phyloP scores from a whole-genome alignment of 92 coral and sea anemone genomes.

The Phymanthus crucifer region DNA sequence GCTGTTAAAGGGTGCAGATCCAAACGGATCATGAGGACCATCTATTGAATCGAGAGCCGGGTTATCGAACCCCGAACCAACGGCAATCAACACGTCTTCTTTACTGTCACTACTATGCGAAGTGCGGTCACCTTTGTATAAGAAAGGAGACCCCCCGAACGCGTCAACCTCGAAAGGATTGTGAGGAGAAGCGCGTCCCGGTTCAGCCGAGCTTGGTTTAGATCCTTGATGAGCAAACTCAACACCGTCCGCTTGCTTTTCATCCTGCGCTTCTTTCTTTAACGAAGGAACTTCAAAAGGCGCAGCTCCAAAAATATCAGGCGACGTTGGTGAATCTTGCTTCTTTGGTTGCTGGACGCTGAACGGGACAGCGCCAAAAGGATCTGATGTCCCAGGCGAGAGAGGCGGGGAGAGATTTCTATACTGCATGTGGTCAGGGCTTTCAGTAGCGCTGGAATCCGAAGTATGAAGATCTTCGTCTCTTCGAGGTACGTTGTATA shows the following conservation, averaged over 20 bases:
- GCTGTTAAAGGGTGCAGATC: conserved; percentile 75
- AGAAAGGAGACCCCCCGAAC: neutral
- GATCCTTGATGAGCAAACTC: conserved; percentile 3
- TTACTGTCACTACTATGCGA: neutral
- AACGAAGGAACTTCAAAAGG: conserved; percentile 51
- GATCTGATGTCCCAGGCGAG: conserved; percentile 67
- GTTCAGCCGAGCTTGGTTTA: neutral
- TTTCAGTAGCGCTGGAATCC: conserved; percentile 38
- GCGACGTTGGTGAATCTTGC: conserved; percentile 42
- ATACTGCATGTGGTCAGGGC: conserved; percentile 4
- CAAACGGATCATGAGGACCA: conserved; percentile 72
- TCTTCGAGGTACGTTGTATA: neutral
- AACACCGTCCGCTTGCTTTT: conserved; percentile 18
- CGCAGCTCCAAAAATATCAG: conserved; percentile 70
- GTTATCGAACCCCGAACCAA: conserved; percentile 50
- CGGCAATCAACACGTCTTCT: neutral
- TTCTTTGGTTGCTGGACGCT: conserved; percentile 29
- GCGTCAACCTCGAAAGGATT: conserved; percentile 32
- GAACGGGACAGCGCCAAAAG: conserved; percentile 81
- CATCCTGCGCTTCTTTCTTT: conserved; percentile 7
- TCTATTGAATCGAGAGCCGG: conserved; percentile 61
- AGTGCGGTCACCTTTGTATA: neutral
- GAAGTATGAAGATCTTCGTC: neutral
- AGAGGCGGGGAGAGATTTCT: conserved; percentile 43
- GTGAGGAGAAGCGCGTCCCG: conserved; percentile 15